Conservation (phyloP, 2,113 vertebrate genomes). For the Geococcyx californianus region DNA sequence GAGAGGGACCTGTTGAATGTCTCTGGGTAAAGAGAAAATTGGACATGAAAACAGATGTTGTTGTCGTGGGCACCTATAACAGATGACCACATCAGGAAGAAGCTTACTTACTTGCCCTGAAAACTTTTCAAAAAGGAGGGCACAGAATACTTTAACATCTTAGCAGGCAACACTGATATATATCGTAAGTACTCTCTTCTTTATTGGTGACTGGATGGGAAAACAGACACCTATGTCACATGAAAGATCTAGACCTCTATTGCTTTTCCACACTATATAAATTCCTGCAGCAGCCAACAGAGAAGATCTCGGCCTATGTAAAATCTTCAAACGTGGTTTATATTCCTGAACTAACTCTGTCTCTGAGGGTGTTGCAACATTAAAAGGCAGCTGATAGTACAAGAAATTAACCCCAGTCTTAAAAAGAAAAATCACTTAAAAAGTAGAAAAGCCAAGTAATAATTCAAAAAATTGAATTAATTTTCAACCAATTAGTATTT, state of each 20-base stretch:
- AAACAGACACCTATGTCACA: background rate
- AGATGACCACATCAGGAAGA: background rate
- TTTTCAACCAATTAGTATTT: slow-evolving; percentile 37
- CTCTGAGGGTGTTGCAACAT: background rate
- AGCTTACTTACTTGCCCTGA: background rate
- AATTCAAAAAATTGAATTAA: background rate
- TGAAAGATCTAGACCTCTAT: background rate
- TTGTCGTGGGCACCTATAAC: background rate
- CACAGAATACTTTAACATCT: background rate
- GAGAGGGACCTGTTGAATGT: background rate
- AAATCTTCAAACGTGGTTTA: background rate
- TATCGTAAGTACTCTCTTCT: background rate
- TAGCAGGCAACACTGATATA: background rate
- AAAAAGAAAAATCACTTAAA: background rate
- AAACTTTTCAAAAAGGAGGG: background rate
- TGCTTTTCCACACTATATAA: background rate
- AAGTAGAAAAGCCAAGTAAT: slow-evolving; percentile 1
- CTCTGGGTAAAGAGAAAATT: background rate
- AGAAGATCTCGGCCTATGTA: background rate
- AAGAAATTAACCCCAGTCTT: slow-evolving; percentile 7
- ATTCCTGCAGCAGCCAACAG: background rate
- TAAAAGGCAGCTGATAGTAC: background rate
- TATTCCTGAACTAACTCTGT: background rate
- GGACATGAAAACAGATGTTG: background rate
- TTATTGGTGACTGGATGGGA: background rate